phyloP scores from a whole-genome alignment of 2,113 vertebrate genomes.

The Kobus ellipsiprymnus region DNA sequence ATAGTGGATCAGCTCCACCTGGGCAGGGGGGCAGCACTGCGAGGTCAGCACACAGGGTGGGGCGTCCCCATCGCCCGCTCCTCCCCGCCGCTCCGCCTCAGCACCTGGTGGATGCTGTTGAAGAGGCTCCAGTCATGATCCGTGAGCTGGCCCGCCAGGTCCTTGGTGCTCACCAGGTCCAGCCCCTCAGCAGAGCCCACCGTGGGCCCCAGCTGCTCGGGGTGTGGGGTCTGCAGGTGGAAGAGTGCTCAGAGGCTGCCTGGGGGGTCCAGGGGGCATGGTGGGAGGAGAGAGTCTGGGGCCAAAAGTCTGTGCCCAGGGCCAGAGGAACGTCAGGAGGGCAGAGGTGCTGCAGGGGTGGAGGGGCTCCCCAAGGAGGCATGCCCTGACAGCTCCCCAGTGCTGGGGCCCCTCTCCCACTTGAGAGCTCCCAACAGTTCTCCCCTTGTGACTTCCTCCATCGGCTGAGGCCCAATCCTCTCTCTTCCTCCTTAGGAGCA shows the following conservation, averaged over 20 bases:
- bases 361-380: neutral
- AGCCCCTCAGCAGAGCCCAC: constrained; percentile 83
- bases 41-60: neutral
- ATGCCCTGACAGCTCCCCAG: neutral
- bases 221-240: constrained; percentile 83
- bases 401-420: neutral
- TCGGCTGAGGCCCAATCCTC: neutral
- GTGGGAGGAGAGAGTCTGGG: neutral
- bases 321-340: neutral
- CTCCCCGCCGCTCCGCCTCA: fast-evolving
- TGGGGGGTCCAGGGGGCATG: neutral
- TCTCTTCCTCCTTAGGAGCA: neutral
- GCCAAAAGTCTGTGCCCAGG: neutral
- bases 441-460: neutral
- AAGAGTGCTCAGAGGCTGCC: neutral
- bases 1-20: constrained; percentile 94
- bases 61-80: fast-evolving
- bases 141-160: constrained; percentile 90
- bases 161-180: constrained; percentile 93
- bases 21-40: neutral
- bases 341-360: neutral
- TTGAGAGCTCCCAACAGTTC: neutral
- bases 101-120: constrained; percentile 90
- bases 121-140: constrained; percentile 95
- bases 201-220: constrained; percentile 90